These are phyloP conservation scores for Phallusia fumigata DNA, from an alignment of 23 tunicate genomes.

Conservation along the genomic window DNA sequence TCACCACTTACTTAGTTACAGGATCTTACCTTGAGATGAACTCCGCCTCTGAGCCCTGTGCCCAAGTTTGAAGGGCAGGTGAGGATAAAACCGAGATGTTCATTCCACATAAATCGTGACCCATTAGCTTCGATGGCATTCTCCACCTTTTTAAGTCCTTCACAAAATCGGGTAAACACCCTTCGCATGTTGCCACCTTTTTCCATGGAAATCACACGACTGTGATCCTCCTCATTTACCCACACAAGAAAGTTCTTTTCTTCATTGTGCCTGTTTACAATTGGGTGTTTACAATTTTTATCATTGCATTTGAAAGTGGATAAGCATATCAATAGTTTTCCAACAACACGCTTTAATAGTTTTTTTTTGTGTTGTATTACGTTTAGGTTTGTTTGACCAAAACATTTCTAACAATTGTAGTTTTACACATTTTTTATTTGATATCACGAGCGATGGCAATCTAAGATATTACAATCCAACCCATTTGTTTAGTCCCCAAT, in stretches of 20 bases:
- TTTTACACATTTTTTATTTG: too few relatives aligned
- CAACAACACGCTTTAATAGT: too few relatives aligned
- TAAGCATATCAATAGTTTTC: too few relatives aligned
- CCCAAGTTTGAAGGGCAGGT: conserved; percentile 88
- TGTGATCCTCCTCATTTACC: conserved; percentile 90
- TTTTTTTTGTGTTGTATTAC: too few relatives aligned
- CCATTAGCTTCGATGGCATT: conserved; percentile 53
- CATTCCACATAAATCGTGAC: conserved; percentile 73
- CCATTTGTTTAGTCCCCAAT: neutral
- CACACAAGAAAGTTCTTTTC: conserved; percentile 78
- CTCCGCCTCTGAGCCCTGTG: conserved; percentile 77
- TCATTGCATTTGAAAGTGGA: too few relatives aligned
- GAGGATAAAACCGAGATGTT: conserved; percentile 75
- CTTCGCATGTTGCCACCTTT: conserved; percentile 77
- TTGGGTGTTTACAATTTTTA: too few relatives aligned
- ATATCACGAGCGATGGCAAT: too few relatives aligned
- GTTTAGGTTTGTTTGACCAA: too few relatives aligned
- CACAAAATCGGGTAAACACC: conserved; percentile 77
- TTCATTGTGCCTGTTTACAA: conserved; percentile 74
- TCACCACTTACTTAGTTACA: too few relatives aligned
- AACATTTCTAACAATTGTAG: too few relatives aligned
- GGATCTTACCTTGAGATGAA: conserved; percentile 54
- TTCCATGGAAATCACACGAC: conserved; percentile 79
- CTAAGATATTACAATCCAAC: too few relatives aligned
- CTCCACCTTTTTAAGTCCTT: conserved; percentile 61